These are phyloP conservation scores for Drosophila virilis DNA, from an alignment of 1,140 invertebrate genomes.

Conservation along the genomic window DNA sequence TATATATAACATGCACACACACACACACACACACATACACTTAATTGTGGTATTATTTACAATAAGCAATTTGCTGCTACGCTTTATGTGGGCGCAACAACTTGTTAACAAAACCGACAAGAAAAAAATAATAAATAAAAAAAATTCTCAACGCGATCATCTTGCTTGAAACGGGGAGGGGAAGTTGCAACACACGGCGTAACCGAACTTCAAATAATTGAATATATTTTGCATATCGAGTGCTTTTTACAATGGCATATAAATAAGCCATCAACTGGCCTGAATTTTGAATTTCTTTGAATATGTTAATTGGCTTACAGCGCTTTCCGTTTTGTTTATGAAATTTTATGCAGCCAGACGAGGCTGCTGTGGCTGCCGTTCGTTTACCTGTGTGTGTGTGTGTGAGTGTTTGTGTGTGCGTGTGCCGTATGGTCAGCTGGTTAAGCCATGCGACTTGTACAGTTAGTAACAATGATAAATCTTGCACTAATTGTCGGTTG, in stretches of 20 bases:
- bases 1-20: constrained; percentile 2
- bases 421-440: constrained; percentile 42
- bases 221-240: constrained; percentile 14
- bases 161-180: not conserved
- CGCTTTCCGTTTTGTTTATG: constrained; percentile 45
- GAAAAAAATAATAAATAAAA: constrained; percentile 2
- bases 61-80: constrained; percentile 20
- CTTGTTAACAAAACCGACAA: constrained; percentile 31
- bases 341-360: constrained; percentile 34
- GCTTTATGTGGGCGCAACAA: constrained; percentile 31
- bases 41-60: constrained; percentile 15
- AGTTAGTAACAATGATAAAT: constrained; percentile 45
- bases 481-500: constrained; percentile 35
- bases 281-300: constrained; percentile 22
- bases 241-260: constrained; percentile 36
- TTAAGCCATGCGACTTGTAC: constrained; percentile 39
- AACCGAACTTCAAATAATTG: constrained; percentile 42
- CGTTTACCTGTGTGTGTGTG: not conserved
- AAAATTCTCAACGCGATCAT: not conserved
- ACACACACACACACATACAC: not conserved
- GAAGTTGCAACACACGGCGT: constrained; percentile 14
- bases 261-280: constrained; percentile 10
- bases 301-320: constrained; percentile 49
- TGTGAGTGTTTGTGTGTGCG: not conserved
- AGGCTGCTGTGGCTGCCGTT: not conserved